A percentile compares a stretch with the other conserved stretches of the same genome.
phyloP scores from a whole-genome alignment of 2,888 invertebrate genomes.

The Ceramica pisi region DNA sequence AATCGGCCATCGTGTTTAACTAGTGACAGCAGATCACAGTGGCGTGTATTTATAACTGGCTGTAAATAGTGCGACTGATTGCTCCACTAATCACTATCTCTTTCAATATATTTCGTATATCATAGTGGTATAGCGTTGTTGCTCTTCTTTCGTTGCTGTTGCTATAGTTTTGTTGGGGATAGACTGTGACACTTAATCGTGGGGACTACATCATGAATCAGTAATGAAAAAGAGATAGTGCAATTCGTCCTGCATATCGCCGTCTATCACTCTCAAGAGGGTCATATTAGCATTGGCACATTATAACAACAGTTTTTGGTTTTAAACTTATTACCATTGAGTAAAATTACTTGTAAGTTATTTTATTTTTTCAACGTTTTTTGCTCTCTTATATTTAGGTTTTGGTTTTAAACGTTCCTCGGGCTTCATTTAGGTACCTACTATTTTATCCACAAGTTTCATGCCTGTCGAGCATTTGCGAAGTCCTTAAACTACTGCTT shows the following conservation, averaged over 20 bases:
- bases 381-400: background rate
- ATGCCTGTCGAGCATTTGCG: background rate
- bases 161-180: background rate
- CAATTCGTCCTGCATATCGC: too few species aligned
- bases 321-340: background rate
- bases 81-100: slow-evolving; percentile 73
- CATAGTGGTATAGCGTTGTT: slow-evolving; percentile 19
- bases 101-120: slow-evolving; percentile 48
- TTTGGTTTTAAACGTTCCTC: background rate
- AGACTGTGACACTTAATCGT: too few species aligned
- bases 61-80: slow-evolving; percentile 75
- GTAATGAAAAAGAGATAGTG: too few species aligned
- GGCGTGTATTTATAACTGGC: slow-evolving; percentile 69
- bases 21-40: slow-evolving; percentile 69
- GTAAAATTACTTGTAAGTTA: background rate
- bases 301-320: background rate
- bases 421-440: background rate
- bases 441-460: background rate
- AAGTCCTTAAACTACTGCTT: background rate
- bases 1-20: slow-evolving; percentile 57
- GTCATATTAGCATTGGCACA: too few species aligned
- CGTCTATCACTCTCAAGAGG: too few species aligned
- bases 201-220: too few species aligned
- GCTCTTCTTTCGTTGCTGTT: slow-evolving; percentile 8
- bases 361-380: background rate